Evolutionary conservation across 2,797 vertebrate species (phyloP).

Genomic region (Anomalospiza imberbis): DNA sequence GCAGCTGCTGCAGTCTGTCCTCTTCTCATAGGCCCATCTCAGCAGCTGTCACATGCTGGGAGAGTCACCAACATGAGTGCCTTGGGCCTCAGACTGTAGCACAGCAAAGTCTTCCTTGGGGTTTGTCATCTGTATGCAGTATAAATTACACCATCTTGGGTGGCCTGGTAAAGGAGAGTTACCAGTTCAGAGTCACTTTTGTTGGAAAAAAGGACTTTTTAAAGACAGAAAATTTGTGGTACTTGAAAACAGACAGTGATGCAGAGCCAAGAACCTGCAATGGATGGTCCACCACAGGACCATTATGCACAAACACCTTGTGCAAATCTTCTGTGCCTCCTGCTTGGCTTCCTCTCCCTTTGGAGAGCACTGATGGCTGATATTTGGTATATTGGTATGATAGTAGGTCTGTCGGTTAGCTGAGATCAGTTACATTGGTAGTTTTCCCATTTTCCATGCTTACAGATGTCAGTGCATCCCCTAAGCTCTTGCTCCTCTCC

Average conservation of each 20-base stretch:
- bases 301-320: background rate
- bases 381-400: background rate
- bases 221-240: background rate
- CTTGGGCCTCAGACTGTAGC: background rate
- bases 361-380: background rate
- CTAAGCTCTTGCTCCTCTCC: background rate
- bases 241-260: background rate
- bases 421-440: background rate
- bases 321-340: background rate
- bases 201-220: background rate
- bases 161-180: background rate
- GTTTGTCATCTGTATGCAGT: background rate
- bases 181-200: background rate
- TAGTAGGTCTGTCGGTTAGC: background rate
- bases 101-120: background rate
- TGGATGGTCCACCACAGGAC: background rate
- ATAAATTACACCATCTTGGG: rapidly evolving
- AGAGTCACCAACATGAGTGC: background rate
- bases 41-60: background rate
- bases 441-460: background rate
- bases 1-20: background rate
- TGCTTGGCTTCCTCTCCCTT: background rate
- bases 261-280: background rate
- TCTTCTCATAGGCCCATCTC: background rate
- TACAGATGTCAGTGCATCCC: background rate